phyloP scores from a whole-genome alignment of 2,888 invertebrate genomes.

The Disparrhopalites patrizii region DNA sequence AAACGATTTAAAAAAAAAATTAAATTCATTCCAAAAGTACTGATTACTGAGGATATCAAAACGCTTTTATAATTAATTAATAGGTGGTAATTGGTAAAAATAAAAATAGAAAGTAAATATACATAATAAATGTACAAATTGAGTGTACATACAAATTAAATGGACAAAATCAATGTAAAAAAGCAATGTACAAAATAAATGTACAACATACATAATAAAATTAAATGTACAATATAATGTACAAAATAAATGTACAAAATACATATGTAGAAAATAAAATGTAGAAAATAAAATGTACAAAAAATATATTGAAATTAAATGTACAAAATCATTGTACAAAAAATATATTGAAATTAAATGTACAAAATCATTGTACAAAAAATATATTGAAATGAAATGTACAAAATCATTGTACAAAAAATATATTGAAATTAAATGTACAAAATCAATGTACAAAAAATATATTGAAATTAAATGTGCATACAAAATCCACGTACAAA shows the following conservation, averaged over 20 bases:
- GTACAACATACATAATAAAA: background rate
- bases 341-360: background rate
- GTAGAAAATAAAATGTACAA: background rate
- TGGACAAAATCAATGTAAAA: background rate
- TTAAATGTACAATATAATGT: too few relatives aligned
- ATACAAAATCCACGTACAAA: background rate
- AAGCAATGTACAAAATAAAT: too few relatives aligned
- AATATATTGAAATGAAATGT: background rate
- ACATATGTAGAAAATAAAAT: too few relatives aligned
- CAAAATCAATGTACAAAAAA: background rate
- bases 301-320: background rate
- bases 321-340: too few relatives aligned
- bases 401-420: too few relatives aligned
- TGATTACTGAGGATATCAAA: too few relatives aligned
- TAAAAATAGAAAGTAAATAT: background rate
- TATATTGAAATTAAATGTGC: background rate
- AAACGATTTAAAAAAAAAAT: conserved; percentile 47
- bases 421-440: background rate
- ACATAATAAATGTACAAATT: background rate
- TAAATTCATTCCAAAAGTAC: background rate
- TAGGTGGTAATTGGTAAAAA: too few relatives aligned
- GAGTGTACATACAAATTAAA: too few relatives aligned
- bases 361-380: too few relatives aligned
- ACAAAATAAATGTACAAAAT: background rate
- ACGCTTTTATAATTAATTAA: too few relatives aligned